These are phyloP conservation scores for Sebastiscus tertius DNA, from an alignment of 2,797 vertebrate genomes.

Conservation along the genomic window DNA sequence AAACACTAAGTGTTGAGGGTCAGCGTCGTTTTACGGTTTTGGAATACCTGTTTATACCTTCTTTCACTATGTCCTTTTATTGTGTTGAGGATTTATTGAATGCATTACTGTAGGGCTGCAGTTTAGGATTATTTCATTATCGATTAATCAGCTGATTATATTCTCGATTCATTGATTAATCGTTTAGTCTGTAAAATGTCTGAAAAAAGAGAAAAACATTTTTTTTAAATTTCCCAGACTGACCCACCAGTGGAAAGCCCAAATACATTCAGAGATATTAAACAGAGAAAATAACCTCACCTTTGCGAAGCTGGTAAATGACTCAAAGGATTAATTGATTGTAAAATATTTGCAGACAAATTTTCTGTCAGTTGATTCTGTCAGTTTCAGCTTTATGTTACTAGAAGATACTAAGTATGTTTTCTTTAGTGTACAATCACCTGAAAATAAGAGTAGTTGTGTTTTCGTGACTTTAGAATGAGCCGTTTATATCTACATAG, in stretches of 20 bases:
- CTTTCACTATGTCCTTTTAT: neutral
- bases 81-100: neutral
- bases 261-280: neutral
- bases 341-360: neutral
- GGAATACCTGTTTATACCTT: constrained; percentile 7
- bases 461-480: too few species aligned
- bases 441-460: too few species aligned
- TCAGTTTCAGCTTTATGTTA: neutral
- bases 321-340: neutral
- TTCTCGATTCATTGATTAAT: neutral
- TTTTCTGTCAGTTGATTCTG: neutral
- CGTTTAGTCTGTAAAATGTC: neutral
- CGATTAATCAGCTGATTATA: neutral
- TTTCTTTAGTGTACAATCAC: too few species aligned
- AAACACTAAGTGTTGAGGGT: constrained; percentile 37
- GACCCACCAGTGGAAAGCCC: neutral
- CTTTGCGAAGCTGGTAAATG: neutral
- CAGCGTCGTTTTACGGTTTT: constrained; percentile 18
- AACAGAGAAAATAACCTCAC: neutral
- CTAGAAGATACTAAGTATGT: neutral
- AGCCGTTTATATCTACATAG: too few species aligned
- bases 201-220: neutral
- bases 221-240: neutral
- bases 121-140: neutral
- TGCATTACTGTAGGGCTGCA: neutral